phyloP scores from a whole-genome alignment of 2,888 invertebrate species.

The Cantharis nigra region DNA sequence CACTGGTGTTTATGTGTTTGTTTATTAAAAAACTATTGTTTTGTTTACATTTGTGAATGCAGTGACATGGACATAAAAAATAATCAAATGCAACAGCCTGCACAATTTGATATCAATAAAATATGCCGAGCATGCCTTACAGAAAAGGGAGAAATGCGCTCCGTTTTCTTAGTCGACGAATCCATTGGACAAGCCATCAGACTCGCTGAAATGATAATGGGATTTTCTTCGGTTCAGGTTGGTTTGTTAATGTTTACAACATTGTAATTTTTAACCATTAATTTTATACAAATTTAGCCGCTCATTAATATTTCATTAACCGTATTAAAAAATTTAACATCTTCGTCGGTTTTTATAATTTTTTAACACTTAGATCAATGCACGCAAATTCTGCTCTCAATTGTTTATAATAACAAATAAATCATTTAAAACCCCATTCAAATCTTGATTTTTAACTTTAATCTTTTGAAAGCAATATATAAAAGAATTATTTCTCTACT shows the following conservation, averaged over 20 bases:
- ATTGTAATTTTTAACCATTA: slow-evolving; percentile 2
- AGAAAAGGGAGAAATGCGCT: slow-evolving; percentile 56
- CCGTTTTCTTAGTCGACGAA: slow-evolving; percentile 55
- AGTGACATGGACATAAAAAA: slow-evolving; percentile 49
- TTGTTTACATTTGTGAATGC: slow-evolving; percentile 38
- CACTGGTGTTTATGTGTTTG: slow-evolving; percentile 53
- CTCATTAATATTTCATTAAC: not conserved
- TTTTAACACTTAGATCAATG: not conserved
- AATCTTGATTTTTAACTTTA: not conserved
- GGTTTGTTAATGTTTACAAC: slow-evolving; percentile 3
- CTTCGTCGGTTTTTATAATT: not conserved
- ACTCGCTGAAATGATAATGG: slow-evolving; percentile 57
- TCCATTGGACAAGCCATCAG: slow-evolving; percentile 51
- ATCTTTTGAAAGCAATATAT: not conserved
- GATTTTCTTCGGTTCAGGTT: slow-evolving; percentile 55
- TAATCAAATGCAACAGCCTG: slow-evolving; percentile 42
- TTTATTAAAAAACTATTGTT: slow-evolving; percentile 43
- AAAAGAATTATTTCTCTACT: not conserved
- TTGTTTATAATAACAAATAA: not conserved
- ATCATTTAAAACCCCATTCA: not conserved
- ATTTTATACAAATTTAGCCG: not conserved
- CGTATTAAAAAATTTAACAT: not conserved
- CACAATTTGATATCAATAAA: slow-evolving; percentile 53
- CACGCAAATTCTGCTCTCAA: not conserved
- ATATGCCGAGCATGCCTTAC: slow-evolving; percentile 58